Evolutionary conservation across 2,113 vertebrate species (phyloP).

Genomic region (Pipra filicauda): DNA sequence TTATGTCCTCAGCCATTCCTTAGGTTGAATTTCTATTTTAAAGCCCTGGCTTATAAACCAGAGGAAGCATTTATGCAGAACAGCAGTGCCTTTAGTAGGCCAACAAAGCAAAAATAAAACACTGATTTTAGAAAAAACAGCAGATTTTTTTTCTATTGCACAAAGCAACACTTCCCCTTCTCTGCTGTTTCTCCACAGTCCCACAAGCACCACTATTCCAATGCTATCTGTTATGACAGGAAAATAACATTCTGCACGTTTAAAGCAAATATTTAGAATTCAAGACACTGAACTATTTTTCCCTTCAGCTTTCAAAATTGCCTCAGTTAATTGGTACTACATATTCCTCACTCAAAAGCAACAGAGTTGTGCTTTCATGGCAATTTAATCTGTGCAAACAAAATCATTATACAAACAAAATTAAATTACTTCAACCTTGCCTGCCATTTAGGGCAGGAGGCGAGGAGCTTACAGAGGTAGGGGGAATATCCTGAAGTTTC

Average conservation of each 20-base stretch:
- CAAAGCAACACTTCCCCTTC: neutral
- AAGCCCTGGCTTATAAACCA: neutral
- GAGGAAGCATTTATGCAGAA: neutral
- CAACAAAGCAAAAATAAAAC: neutral
- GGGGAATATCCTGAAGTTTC: neutral
- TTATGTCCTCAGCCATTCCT: neutral
- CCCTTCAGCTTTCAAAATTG: neutral
- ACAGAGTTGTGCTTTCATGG: neutral
- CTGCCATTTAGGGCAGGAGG: neutral
- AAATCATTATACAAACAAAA: neutral
- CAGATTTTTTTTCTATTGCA: neutral
- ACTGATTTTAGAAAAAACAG: neutral
- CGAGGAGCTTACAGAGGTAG: neutral
- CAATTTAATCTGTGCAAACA: neutral
- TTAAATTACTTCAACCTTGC: neutral
- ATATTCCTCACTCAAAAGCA: neutral
- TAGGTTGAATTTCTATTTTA: neutral
- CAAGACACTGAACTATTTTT: neutral
- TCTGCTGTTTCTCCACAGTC: neutral
- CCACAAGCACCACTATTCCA: fast-evolving
- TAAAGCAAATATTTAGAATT: slow-evolving; percentile 1
- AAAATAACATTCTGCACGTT: neutral
- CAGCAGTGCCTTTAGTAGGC: neutral
- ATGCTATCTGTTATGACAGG: neutral
- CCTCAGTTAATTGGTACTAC: neutral